phyloP scores from a whole-genome alignment of 2,888 invertebrate genomes.

The Pasiphila rectangulata region DNA sequence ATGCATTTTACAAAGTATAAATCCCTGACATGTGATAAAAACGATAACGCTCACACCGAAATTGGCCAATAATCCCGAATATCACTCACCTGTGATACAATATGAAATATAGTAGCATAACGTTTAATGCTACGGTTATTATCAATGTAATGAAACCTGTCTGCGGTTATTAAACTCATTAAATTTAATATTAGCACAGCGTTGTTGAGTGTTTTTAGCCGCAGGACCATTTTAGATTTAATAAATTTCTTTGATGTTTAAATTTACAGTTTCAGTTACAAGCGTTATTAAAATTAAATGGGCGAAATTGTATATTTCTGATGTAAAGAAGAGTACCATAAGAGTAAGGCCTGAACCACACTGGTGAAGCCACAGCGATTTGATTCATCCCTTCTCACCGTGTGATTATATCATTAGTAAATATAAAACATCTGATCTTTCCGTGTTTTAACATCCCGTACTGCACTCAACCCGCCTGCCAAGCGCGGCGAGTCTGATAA shows the following conservation, averaged over 20 bases:
- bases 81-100: slow-evolving; percentile 33
- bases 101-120: slow-evolving; percentile 29
- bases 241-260: slow-evolving; percentile 13
- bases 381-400: no score
- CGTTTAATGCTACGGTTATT: slow-evolving; percentile 28
- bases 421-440: no score
- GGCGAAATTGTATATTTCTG: slow-evolving; percentile 3
- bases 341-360: no score
- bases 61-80: slow-evolving; percentile 25
- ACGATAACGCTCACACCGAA: slow-evolving; percentile 10
- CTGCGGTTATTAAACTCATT: slow-evolving; percentile 35
- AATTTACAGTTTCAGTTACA: slow-evolving; percentile 8
- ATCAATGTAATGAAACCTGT: slow-evolving; percentile 32
- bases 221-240: slow-evolving; percentile 9
- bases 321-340: neutral
- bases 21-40: slow-evolving; percentile 6
- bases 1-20: neutral
- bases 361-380: no score
- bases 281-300: slow-evolving; percentile 3
- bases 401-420: no score
- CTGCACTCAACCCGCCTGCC: no score
- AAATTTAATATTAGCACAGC: slow-evolving; percentile 27
- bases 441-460: no score
- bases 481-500: no score
- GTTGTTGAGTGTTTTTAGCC: slow-evolving; percentile 15